Evolutionary conservation across 1,140 invertebrate species (phyloP).

Genomic region (Trichonephila clavata): DNA sequence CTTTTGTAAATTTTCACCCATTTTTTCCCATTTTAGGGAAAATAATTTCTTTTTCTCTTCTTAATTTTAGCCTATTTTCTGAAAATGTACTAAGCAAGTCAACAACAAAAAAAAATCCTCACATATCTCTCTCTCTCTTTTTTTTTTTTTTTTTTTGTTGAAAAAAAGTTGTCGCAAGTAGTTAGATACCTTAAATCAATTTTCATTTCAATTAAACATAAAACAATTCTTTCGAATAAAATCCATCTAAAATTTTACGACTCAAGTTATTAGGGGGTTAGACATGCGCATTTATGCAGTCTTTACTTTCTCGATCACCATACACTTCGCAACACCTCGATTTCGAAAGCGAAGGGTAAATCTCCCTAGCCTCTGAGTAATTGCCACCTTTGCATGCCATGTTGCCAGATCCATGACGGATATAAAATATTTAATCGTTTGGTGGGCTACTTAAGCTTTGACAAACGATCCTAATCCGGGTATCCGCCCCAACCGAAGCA

Average conservation of each 20-base stretch:
- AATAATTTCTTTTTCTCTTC: no score
- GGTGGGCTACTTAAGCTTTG: not conserved
- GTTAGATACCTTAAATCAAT: no score
- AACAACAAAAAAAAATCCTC: no score
- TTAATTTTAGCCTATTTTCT: no score
- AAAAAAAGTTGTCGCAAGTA: no score
- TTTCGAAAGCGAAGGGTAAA: not conserved
- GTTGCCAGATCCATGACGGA: conserved; percentile 9
- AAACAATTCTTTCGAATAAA: not conserved
- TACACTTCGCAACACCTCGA: not conserved
- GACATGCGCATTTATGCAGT: not conserved
- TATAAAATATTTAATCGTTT: conserved; percentile 33
- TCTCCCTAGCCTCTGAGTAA: not conserved
- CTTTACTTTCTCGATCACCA: not conserved
- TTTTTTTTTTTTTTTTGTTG: no score
- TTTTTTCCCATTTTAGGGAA: no score
- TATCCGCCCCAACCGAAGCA: not conserved
- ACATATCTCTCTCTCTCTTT: no score
- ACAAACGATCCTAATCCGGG: not conserved
- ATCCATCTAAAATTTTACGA: not conserved
- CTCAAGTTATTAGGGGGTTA: not conserved
- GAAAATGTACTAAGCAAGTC: no score
- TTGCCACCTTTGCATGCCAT: conserved; percentile 29
- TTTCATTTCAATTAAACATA: not conserved
- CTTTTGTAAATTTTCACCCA: no score